Evolutionary conservation across 2,113 vertebrate species (phyloP), one percentile per base, ranked within the genome.

Genomic region (Cepphus grylle): DNA sequence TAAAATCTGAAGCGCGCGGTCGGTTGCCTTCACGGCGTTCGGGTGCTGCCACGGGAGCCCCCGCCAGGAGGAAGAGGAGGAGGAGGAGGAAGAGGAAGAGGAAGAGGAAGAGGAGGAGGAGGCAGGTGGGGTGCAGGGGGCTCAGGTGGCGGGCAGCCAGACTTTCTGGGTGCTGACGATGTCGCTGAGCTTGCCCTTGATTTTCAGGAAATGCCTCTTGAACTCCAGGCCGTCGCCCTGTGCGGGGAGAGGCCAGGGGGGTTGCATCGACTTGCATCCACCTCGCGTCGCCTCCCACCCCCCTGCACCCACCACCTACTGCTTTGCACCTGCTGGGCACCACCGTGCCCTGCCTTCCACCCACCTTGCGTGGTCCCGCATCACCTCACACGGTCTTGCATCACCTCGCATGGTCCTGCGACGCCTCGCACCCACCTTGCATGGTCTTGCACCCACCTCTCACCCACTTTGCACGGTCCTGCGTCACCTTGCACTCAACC

Each of bases 141-240:
- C 52, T 98, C 98, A 99, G 67, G 98, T 98, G 67, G 97, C 65
- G 2, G 99, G 98, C 73, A 98, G 96, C 95, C 98, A 97, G 69
- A 99, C 94, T 93, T 99, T 99, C 96, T 99, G 99, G 86, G 97
- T 98, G 98, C 98, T 99, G 95, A 99, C 94, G 42, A 99, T 97
- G 88, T 99, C 99, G 26, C 98, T 97, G 21, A 99, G 98, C 88
- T 99, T 99, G 95, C 98, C 98, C 94, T 99, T 99, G 91, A 99
- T 99, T 83, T 99, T 99, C 96, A 99, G 96, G 97, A 99, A 99
- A 72, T 99, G 98, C 87, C 98, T 98, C 96, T 99, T 99, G 95
- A 99, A 99, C 97, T 99, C 99, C 94, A 99, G 97, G 71, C 99
- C 99, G 13, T 99, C 99, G 2, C 99, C 99, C 99, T 99, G 92